Conservation (phyloP, 2,888 invertebrate species). For the Lordiphosa andalusiaca region DNA sequence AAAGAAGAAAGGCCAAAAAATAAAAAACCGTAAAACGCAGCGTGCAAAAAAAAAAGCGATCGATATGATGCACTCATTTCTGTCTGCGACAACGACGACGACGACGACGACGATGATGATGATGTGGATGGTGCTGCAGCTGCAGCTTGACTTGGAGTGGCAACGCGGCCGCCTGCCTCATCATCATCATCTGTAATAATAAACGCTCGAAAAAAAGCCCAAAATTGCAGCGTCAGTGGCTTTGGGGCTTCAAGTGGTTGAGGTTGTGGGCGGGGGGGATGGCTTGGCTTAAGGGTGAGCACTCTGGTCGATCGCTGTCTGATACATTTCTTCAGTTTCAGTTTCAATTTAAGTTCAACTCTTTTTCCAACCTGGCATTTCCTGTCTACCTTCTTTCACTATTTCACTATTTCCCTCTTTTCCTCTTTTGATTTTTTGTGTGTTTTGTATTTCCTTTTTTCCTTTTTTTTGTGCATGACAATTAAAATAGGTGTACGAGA, state of each 20-base stretch:
- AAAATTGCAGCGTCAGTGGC: constrained; percentile 79
- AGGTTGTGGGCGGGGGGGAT: constrained; percentile 15
- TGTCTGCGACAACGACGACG: constrained; percentile 78
- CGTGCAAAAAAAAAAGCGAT: constrained; percentile 77
- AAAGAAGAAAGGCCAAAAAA: constrained; percentile 64
- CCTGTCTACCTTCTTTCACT: constrained; percentile 21
- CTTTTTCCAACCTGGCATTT: neutral
- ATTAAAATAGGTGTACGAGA: constrained; percentile 71
- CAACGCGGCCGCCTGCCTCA: constrained; percentile 51
- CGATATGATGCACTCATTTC: constrained; percentile 81
- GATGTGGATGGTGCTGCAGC: constrained; percentile 39
- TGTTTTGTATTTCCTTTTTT: too few relatives aligned
- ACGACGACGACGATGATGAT: constrained; percentile 39
- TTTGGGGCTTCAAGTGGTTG: constrained; percentile 69
- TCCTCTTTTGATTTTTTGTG: constrained; percentile 13
- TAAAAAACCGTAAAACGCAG: constrained; percentile 62
- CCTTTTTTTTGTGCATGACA: constrained; percentile 46
- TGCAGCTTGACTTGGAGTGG: constrained; percentile 64
- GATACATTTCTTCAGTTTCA: neutral
- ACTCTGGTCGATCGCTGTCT: constrained; percentile 32
- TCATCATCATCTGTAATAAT: constrained; percentile 58
- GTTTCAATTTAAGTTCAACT: neutral
- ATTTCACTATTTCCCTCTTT: constrained; percentile 38
- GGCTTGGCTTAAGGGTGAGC: constrained; percentile 12
- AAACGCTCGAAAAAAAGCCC: constrained; percentile 75